Evolutionary conservation across 1,140 invertebrate genomes (phyloP), one percentile per base, ranked within the genome.

Genomic region (Pantala flavescens): DNA sequence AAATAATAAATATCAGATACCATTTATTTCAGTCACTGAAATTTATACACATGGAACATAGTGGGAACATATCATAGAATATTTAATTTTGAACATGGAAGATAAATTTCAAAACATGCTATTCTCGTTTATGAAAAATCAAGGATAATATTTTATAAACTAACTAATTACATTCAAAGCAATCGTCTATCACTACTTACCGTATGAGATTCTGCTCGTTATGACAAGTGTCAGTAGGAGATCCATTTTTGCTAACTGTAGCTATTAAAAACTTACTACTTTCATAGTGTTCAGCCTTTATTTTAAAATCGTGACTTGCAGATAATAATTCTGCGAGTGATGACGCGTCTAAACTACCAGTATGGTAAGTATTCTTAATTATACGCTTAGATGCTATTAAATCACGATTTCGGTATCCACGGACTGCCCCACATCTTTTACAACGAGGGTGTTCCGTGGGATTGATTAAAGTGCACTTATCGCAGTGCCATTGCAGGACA

Each of bases 401-500:
- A 74, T 28, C 73, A 42, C 23, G 23, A 24, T 23, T 74, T 74
- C 23, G 28, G 73, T 43, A 70, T 70, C 73, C 75, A 74, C 75
- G 75, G 23, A 70, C 70, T 70, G 74, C 72, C 55, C 90, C 91
- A 86, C 93, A 95, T 85, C 90, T 89, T 83, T 89, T 87, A 84
- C 93, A 96, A 83, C 87, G 88, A 76, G 87, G 82, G 81, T 87
- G 88, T 82, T 93, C 92, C 71, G 90, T 93, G 76, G 91, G 91
- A 85, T 95, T 94, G 83, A 94, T 93, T 82, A 92, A 87, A 83
- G 90, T 88, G 85, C 93, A 95, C 82, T 88, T 87, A 81, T 87
- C 87, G 87, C 93, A 95, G 86, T 91, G 89, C 93, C 93, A 96
- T 84, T 94, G 92, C 80, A 93, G 87, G 84, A 93, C 91, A 81